A percentile compares a stretch with the other conserved stretches of the same genome.
These are phyloP conservation scores for Pelochelys cantorii DNA, from an alignment of 2,797 vertebrate genomes.

Conservation along the genomic window DNA sequence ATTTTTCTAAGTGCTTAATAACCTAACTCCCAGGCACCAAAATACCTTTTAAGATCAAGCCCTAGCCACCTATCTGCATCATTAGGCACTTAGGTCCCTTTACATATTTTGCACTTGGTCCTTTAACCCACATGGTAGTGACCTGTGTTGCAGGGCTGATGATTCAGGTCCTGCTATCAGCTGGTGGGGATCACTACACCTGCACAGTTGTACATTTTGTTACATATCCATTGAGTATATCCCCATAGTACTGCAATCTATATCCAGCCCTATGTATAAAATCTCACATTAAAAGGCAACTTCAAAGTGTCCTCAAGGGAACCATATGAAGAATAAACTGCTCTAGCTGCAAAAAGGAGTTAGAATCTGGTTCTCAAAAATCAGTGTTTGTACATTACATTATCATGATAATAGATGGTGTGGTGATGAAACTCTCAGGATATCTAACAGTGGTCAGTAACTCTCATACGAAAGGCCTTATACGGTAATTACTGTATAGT, in stretches of 20 bases:
- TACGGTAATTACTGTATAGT: neutral
- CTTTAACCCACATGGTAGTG: too few species aligned
- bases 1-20: constrained; percentile 17
- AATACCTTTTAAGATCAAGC: neutral
- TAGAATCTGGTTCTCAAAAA: neutral
- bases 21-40: neutral
- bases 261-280: too few species aligned
- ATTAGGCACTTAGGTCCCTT: neutral
- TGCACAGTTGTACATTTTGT: too few species aligned
- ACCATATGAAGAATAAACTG: too few species aligned
- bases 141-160: too few species aligned
- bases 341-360: neutral
- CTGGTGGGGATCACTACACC: too few species aligned
- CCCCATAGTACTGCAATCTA: too few species aligned
- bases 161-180: too few species aligned
- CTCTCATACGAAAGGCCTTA: neutral
- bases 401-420: neutral
- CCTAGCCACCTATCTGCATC: neutral
- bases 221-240: too few species aligned
- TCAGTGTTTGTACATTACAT: neutral
- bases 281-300: too few species aligned
- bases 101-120: too few species aligned
- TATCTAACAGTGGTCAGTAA: neutral
- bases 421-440: neutral
- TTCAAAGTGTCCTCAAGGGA: too few species aligned